These are phyloP conservation scores for Conus betulinus DNA, from an alignment of 1,140 invertebrate genomes.

Conservation along the genomic window DNA sequence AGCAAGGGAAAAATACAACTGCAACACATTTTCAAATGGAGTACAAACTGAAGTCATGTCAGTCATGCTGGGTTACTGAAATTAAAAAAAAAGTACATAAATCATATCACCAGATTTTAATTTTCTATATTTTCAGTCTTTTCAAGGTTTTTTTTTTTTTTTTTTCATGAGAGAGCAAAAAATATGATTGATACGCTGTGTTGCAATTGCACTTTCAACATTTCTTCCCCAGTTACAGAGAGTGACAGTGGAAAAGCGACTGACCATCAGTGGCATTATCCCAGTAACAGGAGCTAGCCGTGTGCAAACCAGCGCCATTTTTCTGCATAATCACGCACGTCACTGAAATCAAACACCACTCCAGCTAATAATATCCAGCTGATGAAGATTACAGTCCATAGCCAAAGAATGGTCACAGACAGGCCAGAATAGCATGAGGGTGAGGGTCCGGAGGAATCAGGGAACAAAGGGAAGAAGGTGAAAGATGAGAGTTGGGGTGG, in stretches of 20 bases:
- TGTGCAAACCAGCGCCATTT: constrained; percentile 96
- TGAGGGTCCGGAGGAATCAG: background rate
- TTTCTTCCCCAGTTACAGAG: too few relatives aligned
- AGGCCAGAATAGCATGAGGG: too few relatives aligned
- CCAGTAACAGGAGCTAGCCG: constrained; percentile 98
- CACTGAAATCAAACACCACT: constrained; percentile 79
- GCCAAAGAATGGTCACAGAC: background rate
- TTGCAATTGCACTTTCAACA: constrained; percentile 10
- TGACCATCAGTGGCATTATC: constrained; percentile 94
- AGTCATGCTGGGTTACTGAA: background rate
- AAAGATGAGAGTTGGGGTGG: background rate
- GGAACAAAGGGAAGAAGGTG: background rate
- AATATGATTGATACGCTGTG: background rate
- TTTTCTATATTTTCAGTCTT: background rate
- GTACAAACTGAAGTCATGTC: background rate
- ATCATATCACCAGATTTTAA: too few relatives aligned
- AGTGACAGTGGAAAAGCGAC: constrained; percentile 40
- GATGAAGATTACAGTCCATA: background rate
- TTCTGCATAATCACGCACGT: constrained; percentile 99
- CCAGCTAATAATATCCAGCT: background rate
- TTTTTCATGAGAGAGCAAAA: background rate
- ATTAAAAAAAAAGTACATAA: background rate
- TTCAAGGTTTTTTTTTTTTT: background rate
- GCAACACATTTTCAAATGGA: background rate
- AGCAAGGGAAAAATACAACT: background rate